Evolutionary conservation across 2,113 vertebrate genomes (phyloP).

Genomic region (Eulemur macaco): DNA sequence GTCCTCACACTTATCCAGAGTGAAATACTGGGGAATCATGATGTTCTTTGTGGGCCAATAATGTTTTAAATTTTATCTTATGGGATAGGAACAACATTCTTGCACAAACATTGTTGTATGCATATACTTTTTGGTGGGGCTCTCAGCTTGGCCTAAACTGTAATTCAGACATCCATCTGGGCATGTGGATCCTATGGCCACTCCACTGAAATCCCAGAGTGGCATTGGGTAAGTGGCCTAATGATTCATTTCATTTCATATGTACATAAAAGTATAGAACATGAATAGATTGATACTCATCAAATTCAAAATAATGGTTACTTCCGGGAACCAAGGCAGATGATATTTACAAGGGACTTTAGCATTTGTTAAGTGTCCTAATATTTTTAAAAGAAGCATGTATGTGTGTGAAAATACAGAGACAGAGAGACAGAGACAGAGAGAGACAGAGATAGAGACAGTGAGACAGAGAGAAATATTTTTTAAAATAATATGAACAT

Average conservation of each 20-base stretch:
- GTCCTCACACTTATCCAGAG: not conserved
- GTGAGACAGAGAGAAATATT: not conserved
- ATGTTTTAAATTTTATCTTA: not conserved
- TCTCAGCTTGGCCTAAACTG: not conserved
- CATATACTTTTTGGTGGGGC: not conserved
- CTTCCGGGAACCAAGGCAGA: not conserved
- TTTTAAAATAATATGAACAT: not conserved
- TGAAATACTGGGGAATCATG: not conserved
- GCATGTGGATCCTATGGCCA: not conserved
- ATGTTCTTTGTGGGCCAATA: not conserved
- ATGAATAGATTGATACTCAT: not conserved
- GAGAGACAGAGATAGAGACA: not conserved
- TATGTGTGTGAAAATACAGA: not conserved
- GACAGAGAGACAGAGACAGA: not conserved
- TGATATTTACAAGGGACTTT: not conserved
- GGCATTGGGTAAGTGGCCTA: not conserved
- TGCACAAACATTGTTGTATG: not conserved
- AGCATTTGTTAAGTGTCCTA: not conserved
- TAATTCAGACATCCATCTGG: not conserved
- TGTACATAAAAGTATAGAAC: not conserved
- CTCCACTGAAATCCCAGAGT: not conserved
- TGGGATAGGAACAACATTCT: not conserved
- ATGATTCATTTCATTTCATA: not conserved
- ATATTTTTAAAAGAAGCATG: not conserved
- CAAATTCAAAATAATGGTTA: not conserved